Base-by-base conservation (phyloP, 2,113 vertebrate genomes). In the Actenoides lindsayi region DNA sequence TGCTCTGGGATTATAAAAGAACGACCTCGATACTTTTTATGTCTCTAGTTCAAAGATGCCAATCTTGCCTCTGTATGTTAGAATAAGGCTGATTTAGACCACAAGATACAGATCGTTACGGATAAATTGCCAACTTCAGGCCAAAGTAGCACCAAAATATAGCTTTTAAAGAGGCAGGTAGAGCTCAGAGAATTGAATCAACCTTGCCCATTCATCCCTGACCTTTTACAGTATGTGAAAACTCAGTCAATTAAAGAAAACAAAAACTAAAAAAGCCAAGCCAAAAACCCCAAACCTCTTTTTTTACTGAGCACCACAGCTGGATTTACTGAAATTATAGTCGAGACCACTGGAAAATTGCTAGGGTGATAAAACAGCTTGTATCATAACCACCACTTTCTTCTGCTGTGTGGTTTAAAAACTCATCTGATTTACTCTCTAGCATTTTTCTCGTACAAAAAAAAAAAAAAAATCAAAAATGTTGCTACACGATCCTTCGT, bases 1-100 rank as follows among this genome's bases (percentile, higher is more conserved):
- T 96, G 89, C 84, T 96, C 35, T 46, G 82, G 90, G 93, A 96
- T 97, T 97, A 96, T 71, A 97, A 96, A 97, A 97, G 89, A 97
- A 94, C 44, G 95, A 94, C 83, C 79, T 83, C 37, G 64, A 71
- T 93, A 68, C 80, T 96, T 97, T 97, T 96, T 96, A 73, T 81
- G 83, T 96, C 93, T 95, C 91, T 84, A 80, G 87, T 96, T 98
- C 96, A 95, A 94, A 97, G 89, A 86, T 91, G 71, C 75, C 90
- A 90, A 62, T 77, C 53, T 27, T 90, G 74, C 51, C 83, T 82
- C 65, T 77, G 14, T 92, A 56, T 91, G 78, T 63, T 75, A 93
- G 83, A 93, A 68, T 94, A 85, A 95, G 51, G 48, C 81, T 85
- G 75, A 90, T 89, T 95, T 95, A 92, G 76, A 96, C 97, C 97